A percentile compares a stretch with the other conserved stretches of the same genome.
Evolutionary conservation across 2,113 vertebrate genomes (phyloP).

Genomic region (Sturnira hondurensis): DNA sequence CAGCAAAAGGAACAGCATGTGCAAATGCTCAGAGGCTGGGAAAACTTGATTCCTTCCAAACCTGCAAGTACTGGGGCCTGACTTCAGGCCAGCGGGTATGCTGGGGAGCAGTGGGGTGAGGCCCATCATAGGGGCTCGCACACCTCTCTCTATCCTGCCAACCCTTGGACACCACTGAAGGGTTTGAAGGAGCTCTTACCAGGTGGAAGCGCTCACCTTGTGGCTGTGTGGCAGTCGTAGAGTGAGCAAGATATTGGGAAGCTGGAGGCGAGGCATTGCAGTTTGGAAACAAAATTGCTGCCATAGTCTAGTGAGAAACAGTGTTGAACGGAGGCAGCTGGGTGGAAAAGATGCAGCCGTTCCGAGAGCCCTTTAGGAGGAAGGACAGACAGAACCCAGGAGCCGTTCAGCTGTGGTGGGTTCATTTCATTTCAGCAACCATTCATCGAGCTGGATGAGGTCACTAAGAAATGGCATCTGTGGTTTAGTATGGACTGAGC

Average conservation of each 20-base stretch:
- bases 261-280: not conserved
- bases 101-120: not conserved
- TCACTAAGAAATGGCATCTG: not conserved
- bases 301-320: not conserved
- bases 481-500: not conserved
- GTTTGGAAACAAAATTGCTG: not conserved
- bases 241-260: not conserved
- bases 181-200: not conserved
- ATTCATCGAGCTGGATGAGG: not conserved
- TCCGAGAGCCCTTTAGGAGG: not conserved
- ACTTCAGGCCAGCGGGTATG: not conserved
- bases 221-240: not conserved
- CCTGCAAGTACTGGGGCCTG: not conserved
- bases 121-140: accelerated
- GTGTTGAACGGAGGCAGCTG: not conserved
- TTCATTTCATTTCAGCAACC: not conserved
- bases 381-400: not conserved
- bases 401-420: not conserved
- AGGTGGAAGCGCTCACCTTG: not conserved
- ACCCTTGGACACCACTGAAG: not conserved
- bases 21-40: not conserved
- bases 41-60: not conserved
- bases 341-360: not conserved
- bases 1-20: not conserved
- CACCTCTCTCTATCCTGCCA: too few relatives aligned